phyloP scores from a whole-genome alignment of 2,888 invertebrate species.

The Octodonta nipae region DNA sequence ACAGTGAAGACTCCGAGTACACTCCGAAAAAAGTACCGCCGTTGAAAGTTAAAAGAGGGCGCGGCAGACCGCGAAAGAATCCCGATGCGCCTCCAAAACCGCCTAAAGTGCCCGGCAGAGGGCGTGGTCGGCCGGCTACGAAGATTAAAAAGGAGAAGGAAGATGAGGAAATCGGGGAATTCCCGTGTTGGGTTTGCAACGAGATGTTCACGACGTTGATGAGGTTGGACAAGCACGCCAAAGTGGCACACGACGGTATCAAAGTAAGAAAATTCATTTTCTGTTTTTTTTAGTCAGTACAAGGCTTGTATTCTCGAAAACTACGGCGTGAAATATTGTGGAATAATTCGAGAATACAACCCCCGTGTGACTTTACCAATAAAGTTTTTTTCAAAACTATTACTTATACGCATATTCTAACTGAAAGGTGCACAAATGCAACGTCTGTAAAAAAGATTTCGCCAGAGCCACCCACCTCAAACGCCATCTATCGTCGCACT shows the following conservation, averaged over 20 bases:
- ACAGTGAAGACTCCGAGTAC: constrained; percentile 31
- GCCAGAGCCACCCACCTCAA: constrained; percentile 36
- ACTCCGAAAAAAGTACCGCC: constrained; percentile 22
- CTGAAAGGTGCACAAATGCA: constrained; percentile 31
- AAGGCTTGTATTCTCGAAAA: too few species aligned
- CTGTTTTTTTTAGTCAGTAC: too few species aligned
- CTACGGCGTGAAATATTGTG: too few species aligned
- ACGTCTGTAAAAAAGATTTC: constrained; percentile 36
- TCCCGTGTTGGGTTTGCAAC: constrained; percentile 26
- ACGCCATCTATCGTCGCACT: constrained; percentile 38
- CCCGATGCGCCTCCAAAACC: constrained; percentile 13
- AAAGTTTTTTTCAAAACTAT: too few species aligned
- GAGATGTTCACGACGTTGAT: constrained; percentile 26
- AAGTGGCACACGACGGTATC: constrained; percentile 22
- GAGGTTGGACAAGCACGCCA: constrained; percentile 26
- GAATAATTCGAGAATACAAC: too few species aligned
- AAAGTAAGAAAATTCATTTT: too few species aligned
- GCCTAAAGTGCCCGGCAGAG: constrained; percentile 14
- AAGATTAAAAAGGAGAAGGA: constrained; percentile 19
- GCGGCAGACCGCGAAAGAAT: constrained; percentile 30
- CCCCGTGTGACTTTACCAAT: too few species aligned
- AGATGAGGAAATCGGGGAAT: constrained; percentile 25
- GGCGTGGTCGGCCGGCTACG: constrained; percentile 20
- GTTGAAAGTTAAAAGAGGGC: constrained; percentile 17
- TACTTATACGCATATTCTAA: too few species aligned